Evolutionary conservation across 2,113 vertebrate species (phyloP).

Genomic region (Paracanthobrama guichenoti): DNA sequence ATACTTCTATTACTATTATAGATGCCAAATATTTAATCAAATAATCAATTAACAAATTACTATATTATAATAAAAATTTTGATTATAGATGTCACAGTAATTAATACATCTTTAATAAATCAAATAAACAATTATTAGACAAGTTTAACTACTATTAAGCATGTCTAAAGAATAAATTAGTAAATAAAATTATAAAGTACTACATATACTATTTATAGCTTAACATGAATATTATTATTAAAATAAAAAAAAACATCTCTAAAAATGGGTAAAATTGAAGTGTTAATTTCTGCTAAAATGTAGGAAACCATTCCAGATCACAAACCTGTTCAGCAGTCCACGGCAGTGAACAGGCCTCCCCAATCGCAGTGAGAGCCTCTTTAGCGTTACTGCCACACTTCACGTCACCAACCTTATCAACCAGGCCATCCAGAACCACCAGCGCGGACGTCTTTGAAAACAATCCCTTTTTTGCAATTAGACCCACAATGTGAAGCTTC

Average conservation of each 20-base stretch:
- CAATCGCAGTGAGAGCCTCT: conserved; percentile 90
- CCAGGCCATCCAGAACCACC: conserved; percentile 90
- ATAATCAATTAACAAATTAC: neutral
- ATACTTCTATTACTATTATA: no score
- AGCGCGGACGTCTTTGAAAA: conserved; percentile 95
- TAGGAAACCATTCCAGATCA: neutral
- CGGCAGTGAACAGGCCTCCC: conserved; percentile 85
- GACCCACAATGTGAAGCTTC: conserved; percentile 91
- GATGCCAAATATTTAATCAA: neutral
- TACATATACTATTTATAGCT: no score
- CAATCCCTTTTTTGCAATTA: conserved; percentile 88
- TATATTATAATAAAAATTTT: neutral
- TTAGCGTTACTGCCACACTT: conserved; percentile 96
- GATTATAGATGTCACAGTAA: neutral
- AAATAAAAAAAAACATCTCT: no score
- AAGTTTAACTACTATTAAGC: no score
- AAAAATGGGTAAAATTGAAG: no score
- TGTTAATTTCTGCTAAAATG: neutral
- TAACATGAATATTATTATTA: no score
- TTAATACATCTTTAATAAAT: no score
- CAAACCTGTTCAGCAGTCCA: conserved; percentile 97
- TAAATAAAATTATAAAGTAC: no score
- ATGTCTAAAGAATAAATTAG: no score
- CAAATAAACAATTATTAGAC: no score
- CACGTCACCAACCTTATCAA: conserved; percentile 94